Base-by-base conservation (phyloP, 1,140 invertebrate genomes). In the Brachystomella parvula region DNA sequence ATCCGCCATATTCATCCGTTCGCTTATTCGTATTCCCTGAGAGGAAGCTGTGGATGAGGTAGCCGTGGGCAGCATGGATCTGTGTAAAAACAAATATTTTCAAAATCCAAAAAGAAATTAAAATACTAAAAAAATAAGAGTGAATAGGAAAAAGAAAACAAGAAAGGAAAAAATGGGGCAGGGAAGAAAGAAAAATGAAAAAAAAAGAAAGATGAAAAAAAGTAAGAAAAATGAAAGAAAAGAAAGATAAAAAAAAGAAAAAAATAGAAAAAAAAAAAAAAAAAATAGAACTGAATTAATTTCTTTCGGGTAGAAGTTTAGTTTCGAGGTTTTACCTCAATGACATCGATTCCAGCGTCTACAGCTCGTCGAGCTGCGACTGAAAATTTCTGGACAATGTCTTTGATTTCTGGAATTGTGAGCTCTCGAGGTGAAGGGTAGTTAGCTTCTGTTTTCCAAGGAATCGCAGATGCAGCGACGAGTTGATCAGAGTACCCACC, bases 311-410 rank as follows among this genome's bases (percentile, higher is more conserved):
- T 44, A 12, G n/a, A 44, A 12, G n/a, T 12, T n/a, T 44, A 12
- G 39, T 44, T 12, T 44, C n/a, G n/a, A 44, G 9, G 9, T 6
- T 33, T 65, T 66, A 66, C 65, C 44, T 66, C 65, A 53, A 66
- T 62, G 12, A 66, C 59, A 35, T 66, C 65, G 24, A 66, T 19
- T 39, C 65, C 65, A 2, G 65, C 65, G 6, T 33, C 47, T 0
- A 66, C 59, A 0, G 58, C 31, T 21, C 65, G 28, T 35, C 35
- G 26, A 0, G 65, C 65, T 0, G 65, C 58, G 33, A 33, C 44
- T 0, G 59, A 39, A 26, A 49, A 66, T 15, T 30, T 29, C 30
- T 61, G 26, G 1, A 66, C 65, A 21, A 66, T 47, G 31, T 62
- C 59, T n/a, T 66, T 61, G 0, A 66, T 53, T 57, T 66, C 59